phyloP scores from a whole-genome alignment of 2,113 vertebrate species.

The Ciconia stormi region DNA sequence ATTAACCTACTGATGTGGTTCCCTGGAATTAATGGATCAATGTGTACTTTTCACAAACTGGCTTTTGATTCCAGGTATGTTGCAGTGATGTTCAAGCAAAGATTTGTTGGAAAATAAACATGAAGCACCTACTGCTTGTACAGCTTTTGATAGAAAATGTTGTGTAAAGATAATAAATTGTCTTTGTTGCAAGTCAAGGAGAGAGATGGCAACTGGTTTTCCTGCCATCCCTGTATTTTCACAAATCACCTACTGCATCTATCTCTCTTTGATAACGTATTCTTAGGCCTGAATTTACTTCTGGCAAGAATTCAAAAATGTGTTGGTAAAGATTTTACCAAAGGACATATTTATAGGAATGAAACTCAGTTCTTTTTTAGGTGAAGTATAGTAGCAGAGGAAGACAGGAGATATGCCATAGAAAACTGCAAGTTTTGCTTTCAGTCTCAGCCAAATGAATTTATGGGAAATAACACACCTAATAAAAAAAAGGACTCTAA shows the following conservation, averaged over 20 bases:
- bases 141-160: background rate
- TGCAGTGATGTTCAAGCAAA: background rate
- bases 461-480: background rate
- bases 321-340: background rate
- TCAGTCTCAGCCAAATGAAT: background rate
- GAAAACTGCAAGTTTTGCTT: background rate
- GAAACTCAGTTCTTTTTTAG: background rate
- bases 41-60: background rate
- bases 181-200: background rate
- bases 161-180: background rate
- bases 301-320: background rate
- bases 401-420: background rate
- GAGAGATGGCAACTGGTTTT: background rate
- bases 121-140: background rate
- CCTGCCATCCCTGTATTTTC: background rate
- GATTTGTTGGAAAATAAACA: background rate
- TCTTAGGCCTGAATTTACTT: background rate
- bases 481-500: background rate
- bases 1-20: background rate
- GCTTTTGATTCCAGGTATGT: background rate
- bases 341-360: background rate
- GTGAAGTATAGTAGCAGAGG: background rate
- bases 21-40: background rate
- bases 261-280: background rate
- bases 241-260: background rate